A percentile compares a stretch with the other conserved stretches of the same genome.
phyloP scores from a whole-genome alignment of 2,888 invertebrate genomes.

The Parnassius smintheus region DNA sequence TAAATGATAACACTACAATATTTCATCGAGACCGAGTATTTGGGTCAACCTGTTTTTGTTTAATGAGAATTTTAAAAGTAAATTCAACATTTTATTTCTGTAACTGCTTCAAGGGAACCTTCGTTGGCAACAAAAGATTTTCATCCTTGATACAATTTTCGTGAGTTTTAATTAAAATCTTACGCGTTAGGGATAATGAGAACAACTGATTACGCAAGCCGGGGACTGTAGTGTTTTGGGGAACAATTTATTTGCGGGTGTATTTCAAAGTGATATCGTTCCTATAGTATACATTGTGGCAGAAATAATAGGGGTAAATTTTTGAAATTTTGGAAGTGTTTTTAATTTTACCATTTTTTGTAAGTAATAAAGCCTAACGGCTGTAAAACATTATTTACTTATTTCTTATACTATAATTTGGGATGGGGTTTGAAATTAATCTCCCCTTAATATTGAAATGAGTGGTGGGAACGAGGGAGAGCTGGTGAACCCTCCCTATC shows the following conservation, averaged over 20 bases:
- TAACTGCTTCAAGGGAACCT: slow-evolving; percentile 68
- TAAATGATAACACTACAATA: slow-evolving; percentile 74
- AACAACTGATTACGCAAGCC: slow-evolving; percentile 57
- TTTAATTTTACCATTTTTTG: no score
- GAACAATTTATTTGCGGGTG: slow-evolving; percentile 51
- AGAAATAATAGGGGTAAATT: background rate
- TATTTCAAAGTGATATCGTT: slow-evolving; percentile 37
- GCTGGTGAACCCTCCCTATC: no score
- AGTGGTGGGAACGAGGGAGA: no score
- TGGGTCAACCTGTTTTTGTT: slow-evolving; percentile 79
- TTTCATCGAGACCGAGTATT: slow-evolving; percentile 73
- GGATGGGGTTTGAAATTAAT: no score
- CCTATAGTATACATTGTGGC: slow-evolving; percentile 14
- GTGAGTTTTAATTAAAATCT: slow-evolving; percentile 77
- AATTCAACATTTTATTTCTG: slow-evolving; percentile 74
- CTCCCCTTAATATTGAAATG: no score
- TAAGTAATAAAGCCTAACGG: no score
- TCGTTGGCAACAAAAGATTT: slow-evolving; percentile 69
- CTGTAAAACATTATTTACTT: no score
- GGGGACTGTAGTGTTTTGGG: slow-evolving; percentile 47
- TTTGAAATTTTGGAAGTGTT: background rate
- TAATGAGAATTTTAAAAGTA: slow-evolving; percentile 76
- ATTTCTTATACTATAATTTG: no score
- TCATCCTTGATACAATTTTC: slow-evolving; percentile 65
- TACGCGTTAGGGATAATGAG: slow-evolving; percentile 64